These are phyloP conservation scores for Cephus spinipes DNA, from an alignment of 2,888 invertebrate genomes.

Conservation along the genomic window DNA sequence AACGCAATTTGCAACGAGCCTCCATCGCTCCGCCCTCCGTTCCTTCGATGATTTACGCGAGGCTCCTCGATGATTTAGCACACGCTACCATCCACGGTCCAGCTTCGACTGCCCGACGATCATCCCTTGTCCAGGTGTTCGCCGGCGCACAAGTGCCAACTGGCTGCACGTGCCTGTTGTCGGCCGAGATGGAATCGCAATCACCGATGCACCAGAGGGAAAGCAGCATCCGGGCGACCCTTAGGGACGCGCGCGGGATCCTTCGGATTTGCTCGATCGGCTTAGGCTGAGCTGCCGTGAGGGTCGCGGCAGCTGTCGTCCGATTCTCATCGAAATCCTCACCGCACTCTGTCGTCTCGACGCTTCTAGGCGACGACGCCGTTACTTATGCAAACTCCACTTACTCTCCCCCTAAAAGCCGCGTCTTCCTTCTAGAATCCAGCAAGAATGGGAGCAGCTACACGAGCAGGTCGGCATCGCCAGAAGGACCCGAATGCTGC, in stretches of 20 bases:
- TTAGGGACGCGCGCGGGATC: neutral
- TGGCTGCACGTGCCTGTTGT: neutral
- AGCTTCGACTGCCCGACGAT: neutral
- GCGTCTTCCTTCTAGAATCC: constrained; percentile 25
- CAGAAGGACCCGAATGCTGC: neutral
- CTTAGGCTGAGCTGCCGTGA: constrained; percentile 62
- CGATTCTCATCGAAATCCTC: constrained; percentile 14
- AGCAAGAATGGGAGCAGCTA: constrained; percentile 38
- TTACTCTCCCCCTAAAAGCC: constrained; percentile 57
- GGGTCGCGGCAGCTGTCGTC: constrained; percentile 59
- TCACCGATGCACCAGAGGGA: neutral
- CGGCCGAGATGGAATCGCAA: neutral
- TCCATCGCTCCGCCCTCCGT: neutral
- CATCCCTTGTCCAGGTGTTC: neutral
- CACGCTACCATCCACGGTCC: neutral
- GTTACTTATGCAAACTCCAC: constrained; percentile 62
- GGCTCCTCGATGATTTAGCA: neutral
- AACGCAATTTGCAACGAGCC: constrained; percentile 29
- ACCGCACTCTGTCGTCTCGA: constrained; percentile 24
- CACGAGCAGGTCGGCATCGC: neutral
- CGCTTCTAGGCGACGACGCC: constrained; percentile 35
- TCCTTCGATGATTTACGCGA: constrained; percentile 35
- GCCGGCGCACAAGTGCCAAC: neutral
- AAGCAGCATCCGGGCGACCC: neutral
- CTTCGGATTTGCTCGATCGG: constrained; percentile 59